phyloP scores from a whole-genome alignment of 2,797 vertebrate genomes.

The Hydrolagus colliei region DNA sequence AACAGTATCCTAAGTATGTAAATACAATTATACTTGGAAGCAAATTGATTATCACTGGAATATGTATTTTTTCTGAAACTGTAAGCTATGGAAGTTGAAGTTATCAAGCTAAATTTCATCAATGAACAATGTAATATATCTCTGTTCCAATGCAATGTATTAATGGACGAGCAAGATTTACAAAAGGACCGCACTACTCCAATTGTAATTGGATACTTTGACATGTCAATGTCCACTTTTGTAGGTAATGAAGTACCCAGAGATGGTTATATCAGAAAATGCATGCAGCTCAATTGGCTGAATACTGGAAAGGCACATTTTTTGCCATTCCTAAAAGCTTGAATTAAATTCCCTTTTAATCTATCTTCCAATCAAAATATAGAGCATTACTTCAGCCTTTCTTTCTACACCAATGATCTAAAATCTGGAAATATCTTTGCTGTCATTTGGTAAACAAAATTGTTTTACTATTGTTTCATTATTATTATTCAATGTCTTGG shows the following conservation, averaged over 20 bases:
- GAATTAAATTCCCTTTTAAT: no score
- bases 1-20: background rate
- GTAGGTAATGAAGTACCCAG: background rate
- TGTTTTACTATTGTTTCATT: no score
- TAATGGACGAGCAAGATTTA: background rate
- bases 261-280: background rate
- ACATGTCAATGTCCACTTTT: background rate
- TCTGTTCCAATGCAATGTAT: background rate
- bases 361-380: no score
- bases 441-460: no score
- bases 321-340: background rate
- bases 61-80: background rate
- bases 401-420: no score
- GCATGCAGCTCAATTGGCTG: slow-evolving; percentile 3
- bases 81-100: background rate
- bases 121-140: background rate
- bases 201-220: slow-evolving; percentile 2
- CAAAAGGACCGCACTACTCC: background rate
- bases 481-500: no score
- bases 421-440: no score
- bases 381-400: no score
- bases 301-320: background rate
- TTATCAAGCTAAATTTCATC: background rate
- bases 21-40: background rate
- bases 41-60: background rate